A percentile compares a stretch with the other conserved stretches of the same genome.
Conservation (phyloP, 2,797 vertebrate species). For the Corythornis leucogaster region DNA sequence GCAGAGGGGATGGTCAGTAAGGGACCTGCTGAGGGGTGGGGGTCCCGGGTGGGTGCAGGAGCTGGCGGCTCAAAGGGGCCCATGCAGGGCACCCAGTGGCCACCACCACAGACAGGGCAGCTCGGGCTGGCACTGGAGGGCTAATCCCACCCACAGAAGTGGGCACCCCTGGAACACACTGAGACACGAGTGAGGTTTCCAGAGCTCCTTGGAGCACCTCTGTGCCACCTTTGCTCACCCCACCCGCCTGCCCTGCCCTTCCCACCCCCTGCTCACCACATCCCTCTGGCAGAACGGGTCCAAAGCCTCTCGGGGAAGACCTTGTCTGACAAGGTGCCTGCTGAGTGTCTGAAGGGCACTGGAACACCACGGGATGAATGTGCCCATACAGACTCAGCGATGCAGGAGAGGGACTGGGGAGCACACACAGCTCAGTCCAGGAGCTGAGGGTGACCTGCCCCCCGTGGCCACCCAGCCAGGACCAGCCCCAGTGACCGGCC, state of each 20-base stretch:
- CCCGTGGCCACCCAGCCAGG: fast-evolving
- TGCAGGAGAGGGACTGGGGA: neutral
- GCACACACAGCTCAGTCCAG: neutral
- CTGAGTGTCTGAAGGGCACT: neutral
- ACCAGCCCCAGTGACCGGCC: too few species aligned
- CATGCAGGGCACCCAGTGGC: neutral
- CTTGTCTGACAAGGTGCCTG: neutral
- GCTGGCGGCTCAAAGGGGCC: neutral
- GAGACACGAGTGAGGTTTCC: neutral
- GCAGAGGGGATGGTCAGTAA: too few species aligned
- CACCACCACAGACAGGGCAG: neutral
- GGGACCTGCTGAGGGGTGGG: fast-evolving
- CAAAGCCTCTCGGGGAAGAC: neutral
- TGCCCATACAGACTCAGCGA: neutral
- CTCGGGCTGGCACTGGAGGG: neutral
- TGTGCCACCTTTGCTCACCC: neutral
- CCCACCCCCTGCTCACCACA: neutral
- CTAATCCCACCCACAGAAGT: too few species aligned
- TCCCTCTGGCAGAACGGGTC: neutral
- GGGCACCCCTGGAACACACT: neutral
- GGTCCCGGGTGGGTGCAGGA: neutral
- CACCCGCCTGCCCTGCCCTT: neutral
- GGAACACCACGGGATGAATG: neutral
- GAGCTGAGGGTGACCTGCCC: fast-evolving
- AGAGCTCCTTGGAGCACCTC: neutral